These are phyloP conservation scores for Hormaphis cornu DNA, from an alignment of 1,140 invertebrate species.

Conservation along the genomic window DNA sequence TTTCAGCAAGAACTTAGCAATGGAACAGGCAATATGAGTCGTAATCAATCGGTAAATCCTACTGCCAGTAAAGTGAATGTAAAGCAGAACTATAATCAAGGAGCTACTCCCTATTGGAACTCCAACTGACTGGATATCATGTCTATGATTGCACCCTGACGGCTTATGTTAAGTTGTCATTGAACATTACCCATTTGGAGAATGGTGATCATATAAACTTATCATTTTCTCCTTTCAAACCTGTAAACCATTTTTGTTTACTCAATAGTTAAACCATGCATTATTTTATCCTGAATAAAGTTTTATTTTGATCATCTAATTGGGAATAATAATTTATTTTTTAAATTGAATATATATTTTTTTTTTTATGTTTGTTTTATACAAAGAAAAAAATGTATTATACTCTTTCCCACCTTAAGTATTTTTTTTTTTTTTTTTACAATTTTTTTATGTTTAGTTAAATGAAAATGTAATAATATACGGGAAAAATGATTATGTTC, in stretches of 20 bases:
- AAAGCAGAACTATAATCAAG: constrained; percentile 14
- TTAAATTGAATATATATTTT: constrained; percentile 16
- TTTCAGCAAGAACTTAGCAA: constrained; percentile 25
- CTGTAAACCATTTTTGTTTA: background rate
- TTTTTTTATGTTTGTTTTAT: constrained; percentile 30
- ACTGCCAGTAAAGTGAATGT: constrained; percentile 17
- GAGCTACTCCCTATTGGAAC: constrained; percentile 23
- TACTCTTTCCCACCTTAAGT: constrained; percentile 16
- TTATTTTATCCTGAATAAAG: constrained; percentile 23
- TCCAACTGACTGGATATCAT: constrained; percentile 13
- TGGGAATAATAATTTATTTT: constrained; percentile 29
- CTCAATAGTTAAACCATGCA: constrained; percentile 22
- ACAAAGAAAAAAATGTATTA: constrained; percentile 27
- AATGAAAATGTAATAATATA: constrained; percentile 25
- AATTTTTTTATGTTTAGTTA: constrained; percentile 26
- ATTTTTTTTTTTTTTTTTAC: constrained; percentile 18
- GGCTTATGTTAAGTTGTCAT: background rate
- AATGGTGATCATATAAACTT: constrained; percentile 20
- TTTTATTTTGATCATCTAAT: constrained; percentile 14
- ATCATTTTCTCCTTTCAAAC: constrained; percentile 12
- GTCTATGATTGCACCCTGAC: background rate
- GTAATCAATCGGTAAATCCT: constrained; percentile 13
- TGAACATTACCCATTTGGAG: constrained; percentile 16
- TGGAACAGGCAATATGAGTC: constrained; percentile 7
- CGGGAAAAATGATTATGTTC: constrained; percentile 29